Evolutionary conservation across 2,888 invertebrate species (phyloP), one percentile per base, ranked within the genome.

Genomic region (Xiphydria camelus): DNA sequence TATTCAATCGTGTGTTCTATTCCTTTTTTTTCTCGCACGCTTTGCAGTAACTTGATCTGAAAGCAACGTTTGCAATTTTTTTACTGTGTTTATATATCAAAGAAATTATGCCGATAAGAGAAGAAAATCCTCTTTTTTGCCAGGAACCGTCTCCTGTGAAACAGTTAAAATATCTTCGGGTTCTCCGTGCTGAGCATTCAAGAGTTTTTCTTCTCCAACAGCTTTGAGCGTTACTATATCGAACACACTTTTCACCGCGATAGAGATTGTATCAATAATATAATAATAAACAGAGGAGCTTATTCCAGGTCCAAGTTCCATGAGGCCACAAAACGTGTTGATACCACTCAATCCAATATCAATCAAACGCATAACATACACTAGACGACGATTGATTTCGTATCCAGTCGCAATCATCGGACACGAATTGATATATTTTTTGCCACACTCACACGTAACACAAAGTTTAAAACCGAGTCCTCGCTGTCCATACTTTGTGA

Each of bases 331-430:
- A 53, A 55, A 55, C 14, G 14, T 33, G 18, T 53, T 44, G 6
- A 52, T 49, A 15, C 55, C 47, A 15, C 9, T 18, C 21, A 41
- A 25, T 23, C 53, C 55, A 49, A 51, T 38, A 18, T 49, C 51
- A 38, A 55, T 21, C 34, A 53, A 46, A 29, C 48, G 41, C 46
- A 55, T 47, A 12, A 53, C 42, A 41, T 36, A 54, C 18, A 51
- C 43, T 25, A 54, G 19, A 34, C 55, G 51, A 42, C 55, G 48
- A 47, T 55, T 54, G 10, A 58, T 40, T 52, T 58, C 57, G 29
- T 52, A 58, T 14, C 39, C 53, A 38, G 37, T 48, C 9, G 15
- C 14, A 23, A 56, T 54, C 20, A 45, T 22, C 4, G 44, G 51
- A 25, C 55, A 44, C 18, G 51, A 53, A 18, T 53, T 33, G 35